Evolutionary conservation across 2,888 invertebrate genomes (phyloP).

Genomic region (Salticus scenicus): DNA sequence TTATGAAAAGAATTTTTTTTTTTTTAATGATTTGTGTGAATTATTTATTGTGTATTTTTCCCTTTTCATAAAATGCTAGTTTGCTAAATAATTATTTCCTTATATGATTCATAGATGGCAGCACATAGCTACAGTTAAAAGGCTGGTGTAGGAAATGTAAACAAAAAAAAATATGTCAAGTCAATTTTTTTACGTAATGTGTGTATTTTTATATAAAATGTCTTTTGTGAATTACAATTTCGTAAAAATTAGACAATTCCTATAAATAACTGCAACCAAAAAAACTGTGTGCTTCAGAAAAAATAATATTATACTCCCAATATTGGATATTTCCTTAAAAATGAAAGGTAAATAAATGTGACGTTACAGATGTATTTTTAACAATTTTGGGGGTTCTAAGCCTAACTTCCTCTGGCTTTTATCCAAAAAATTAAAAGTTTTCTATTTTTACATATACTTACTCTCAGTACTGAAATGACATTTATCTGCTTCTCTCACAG

Average conservation of each 20-base stretch:
- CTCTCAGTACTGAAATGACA: not conserved
- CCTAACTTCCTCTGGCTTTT: conserved; percentile 2
- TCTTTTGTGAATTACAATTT: not conserved
- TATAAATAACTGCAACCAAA: not conserved
- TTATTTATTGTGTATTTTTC: too few species aligned
- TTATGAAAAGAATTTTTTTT: too few species aligned
- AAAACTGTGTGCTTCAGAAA: not conserved
- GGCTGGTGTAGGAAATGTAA: not conserved
- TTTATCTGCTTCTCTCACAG: not conserved
- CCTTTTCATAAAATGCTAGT: too few species aligned
- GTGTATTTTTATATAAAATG: not conserved
- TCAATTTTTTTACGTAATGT: not conserved
- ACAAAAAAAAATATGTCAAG: not conserved
- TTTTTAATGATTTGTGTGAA: too few species aligned
- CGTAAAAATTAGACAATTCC: too few species aligned
- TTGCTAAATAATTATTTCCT: too few species aligned
- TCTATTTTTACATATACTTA: conserved; percentile 5
- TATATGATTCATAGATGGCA: not conserved
- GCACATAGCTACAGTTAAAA: not conserved
- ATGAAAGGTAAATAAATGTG: conserved; percentile 4
- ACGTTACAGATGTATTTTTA: conserved; percentile 2
- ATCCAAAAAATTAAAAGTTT: not conserved
- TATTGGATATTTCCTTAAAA: not conserved
- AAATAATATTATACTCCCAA: not conserved
- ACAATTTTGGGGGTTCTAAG: not conserved